Evolutionary conservation across 2,797 vertebrate genomes (phyloP), one percentile per base, ranked within the genome.

Genomic region (Chelmon rostratus): DNA sequence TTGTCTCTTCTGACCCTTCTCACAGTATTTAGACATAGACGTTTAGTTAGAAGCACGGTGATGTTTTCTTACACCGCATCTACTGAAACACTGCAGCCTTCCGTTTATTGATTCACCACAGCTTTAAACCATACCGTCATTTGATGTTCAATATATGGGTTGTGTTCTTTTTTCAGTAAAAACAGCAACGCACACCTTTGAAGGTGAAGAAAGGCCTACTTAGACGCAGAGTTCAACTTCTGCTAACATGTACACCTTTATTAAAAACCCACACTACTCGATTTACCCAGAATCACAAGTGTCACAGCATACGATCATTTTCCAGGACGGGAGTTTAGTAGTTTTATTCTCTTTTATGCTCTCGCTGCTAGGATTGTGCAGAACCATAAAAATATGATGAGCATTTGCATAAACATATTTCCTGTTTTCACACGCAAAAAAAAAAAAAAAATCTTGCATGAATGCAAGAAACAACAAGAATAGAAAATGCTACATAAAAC

Each of bases 341-440:
- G 57, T 75, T 81, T 46, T 35, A 79, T 76, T 75, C 61, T 64
- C 53, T 77, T 86, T 83, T 9, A 63, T 73, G 42, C 19, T 28
- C 25, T 68, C 68, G 7, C 66, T 63, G 44, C 47, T 85, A 19
- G 49, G 59, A 56, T 52, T 73, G 44, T 40, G 76, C 67, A 28
- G 52, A 79, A 72, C 38, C 71, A 82, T 77, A 47, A 85, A 86
- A 79, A 82, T 68, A 83, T 63, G 73, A 79, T 42, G 73, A 86
- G 61, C 70, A 81, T 85, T 86, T 84, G 78, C 80, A 86, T 82
- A 50, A 80, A 79, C 49, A 82, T n/a, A 61, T 85, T 86, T 84
- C 70, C 68, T 81, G 72, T 82, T 83, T 83, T 66, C 49, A 67
- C 47, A n/a, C 33, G 61, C 5, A 8, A 15, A 31, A 1, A 19